phyloP scores from a whole-genome alignment of 2,797 vertebrate species.

The Novumbra hubbsi region DNA sequence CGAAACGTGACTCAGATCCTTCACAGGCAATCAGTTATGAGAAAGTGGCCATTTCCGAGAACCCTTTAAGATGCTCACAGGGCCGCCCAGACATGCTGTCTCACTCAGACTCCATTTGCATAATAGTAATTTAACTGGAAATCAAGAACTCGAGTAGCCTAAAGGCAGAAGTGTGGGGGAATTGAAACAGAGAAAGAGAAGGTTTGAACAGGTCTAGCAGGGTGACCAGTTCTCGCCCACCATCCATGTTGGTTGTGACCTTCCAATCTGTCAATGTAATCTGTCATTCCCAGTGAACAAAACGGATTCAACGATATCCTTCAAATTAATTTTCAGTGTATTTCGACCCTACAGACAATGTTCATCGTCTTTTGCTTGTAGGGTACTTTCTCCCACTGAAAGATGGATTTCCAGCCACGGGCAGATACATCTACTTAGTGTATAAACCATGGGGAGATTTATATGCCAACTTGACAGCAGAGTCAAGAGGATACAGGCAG shows the following conservation, averaged over 20 bases:
- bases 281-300: too few relatives aligned
- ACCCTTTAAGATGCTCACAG: not conserved
- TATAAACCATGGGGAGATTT: not conserved
- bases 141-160: not conserved
- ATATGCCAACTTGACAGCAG: not conserved
- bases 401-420: not conserved
- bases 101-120: conserved; percentile 11
- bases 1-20: not conserved
- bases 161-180: not conserved
- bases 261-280: conserved; percentile 28
- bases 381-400: not conserved
- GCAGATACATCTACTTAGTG: not conserved
- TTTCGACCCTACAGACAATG: too few relatives aligned
- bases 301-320: too few relatives aligned
- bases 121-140: conserved; percentile 23
- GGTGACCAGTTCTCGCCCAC: conserved; percentile 26
- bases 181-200: conserved; percentile 5
- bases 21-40: not conserved
- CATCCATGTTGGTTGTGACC: conserved; percentile 12
- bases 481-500: not conserved
- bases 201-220: conserved; percentile 1
- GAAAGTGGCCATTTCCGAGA: not conserved
- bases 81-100: not conserved
- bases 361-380: too few relatives aligned
- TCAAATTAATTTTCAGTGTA: too few relatives aligned